A percentile compares a stretch with the other conserved stretches of the same genome.
These are phyloP conservation scores for Gallinago solitaria DNA, from an alignment of 2,797 vertebrate genomes.

Conservation along the genomic window DNA sequence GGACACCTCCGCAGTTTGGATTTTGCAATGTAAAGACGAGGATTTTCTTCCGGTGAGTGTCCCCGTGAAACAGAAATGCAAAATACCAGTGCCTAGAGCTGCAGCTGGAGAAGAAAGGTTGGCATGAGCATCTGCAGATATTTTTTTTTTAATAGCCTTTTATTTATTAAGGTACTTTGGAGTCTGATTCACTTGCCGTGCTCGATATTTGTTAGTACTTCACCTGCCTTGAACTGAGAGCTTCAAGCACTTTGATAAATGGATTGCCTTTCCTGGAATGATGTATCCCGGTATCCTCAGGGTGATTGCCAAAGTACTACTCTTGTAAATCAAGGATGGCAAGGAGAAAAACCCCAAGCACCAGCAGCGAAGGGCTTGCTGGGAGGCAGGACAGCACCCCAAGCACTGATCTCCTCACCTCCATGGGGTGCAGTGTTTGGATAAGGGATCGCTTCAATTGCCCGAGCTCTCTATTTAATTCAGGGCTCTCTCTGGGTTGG, in stretches of 20 bases:
- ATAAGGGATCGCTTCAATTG: background rate
- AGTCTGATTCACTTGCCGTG: background rate
- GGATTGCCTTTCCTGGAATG: constrained; percentile 23
- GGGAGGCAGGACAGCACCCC: rapidly evolving
- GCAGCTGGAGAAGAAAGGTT: background rate
- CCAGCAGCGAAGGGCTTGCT: background rate
- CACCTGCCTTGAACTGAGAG: constrained; percentile 14
- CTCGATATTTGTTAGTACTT: background rate
- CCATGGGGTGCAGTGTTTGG: background rate
- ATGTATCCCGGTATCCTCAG: background rate
- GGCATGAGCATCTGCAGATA: background rate
- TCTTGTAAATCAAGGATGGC: background rate
- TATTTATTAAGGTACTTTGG: constrained; percentile 34
- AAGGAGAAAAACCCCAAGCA: background rate
- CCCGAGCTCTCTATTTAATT: background rate
- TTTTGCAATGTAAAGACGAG: background rate
- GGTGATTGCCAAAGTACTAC: background rate
- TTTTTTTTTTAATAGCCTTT: background rate
- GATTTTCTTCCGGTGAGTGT: background rate
- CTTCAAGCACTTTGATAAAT: constrained; percentile 24
- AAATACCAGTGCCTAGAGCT: background rate
- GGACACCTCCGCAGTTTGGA: background rate
- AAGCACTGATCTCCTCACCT: background rate
- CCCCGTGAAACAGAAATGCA: background rate
- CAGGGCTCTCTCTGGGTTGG: background rate